Evolutionary conservation across 2,888 invertebrate species (phyloP), one percentile per base, ranked within the genome.

Genomic region (Dasysyrphus albostriatus): DNA sequence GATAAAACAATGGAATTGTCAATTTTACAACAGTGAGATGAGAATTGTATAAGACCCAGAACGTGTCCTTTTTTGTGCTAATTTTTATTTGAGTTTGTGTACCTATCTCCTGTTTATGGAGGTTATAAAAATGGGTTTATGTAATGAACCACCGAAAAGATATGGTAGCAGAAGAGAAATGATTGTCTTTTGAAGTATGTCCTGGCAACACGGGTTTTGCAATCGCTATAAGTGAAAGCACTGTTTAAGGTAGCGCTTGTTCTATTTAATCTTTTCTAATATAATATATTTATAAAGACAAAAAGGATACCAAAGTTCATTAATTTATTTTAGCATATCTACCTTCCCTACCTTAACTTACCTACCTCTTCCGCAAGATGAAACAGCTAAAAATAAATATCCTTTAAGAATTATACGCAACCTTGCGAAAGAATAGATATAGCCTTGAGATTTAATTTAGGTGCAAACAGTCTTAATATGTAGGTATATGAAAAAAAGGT

Each of bases 311-410:
- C 16, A 58, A 58, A 19, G 16, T 59, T 59, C 37, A 59, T 59
- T 59, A 19, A 59, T 37, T 59, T 59, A 59, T 59, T 59, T 56
- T n/a, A 44, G 42, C 14, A 37, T 37, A 39, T n/a, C n/a, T n/a
- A n/a, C n/a, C 24, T 24, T 24, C 24, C 24, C 1, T 24, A 24
- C 24, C 42, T 12, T 5, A n/a, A 42, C 32, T 7, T 10, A 39
- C 12, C 12, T 14, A 42, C 3, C 5, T n/a, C 42, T 42, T 42
- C 42, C 6, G 12, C 42, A 42, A 37, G 16, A 19, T 56, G 32
- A 59, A 34, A 37, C 34, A 12, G 37, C 37, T 59, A 7, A 37
- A 59, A 59, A 59, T 59, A 3, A 12, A 37, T 16, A n/a, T 34
- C 34, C 34, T 34, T 8, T 10, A 5, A 42, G 42, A 14, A 14